Conservation (phyloP, 2,888 invertebrate species). For the Acanthosepion esculentum region DNA sequence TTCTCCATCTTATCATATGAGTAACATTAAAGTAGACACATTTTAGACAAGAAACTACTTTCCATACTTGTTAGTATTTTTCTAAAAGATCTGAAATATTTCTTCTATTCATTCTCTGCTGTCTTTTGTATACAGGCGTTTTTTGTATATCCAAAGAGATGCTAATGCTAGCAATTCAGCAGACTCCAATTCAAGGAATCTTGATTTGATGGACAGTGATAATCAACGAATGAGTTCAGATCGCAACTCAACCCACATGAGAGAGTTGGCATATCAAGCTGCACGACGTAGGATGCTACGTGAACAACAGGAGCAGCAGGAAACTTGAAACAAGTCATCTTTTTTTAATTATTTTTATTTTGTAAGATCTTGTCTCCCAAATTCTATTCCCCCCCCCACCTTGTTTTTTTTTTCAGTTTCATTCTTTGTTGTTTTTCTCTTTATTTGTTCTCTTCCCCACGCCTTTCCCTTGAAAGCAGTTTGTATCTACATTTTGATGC, state of each 20-base stretch:
- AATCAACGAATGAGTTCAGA: slow-evolving; percentile 25
- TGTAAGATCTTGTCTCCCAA: neutral
- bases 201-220: neutral
- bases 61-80: neutral
- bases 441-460: neutral
- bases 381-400: neutral
- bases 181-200: slow-evolving; percentile 24
- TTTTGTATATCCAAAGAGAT: slow-evolving; percentile 40
- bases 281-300: slow-evolving; percentile 57
- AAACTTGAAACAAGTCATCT: neutral
- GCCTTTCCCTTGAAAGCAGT: neutral
- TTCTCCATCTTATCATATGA: neutral
- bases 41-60: too few relatives aligned
- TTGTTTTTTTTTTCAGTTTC: neutral
- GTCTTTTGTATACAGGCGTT: slow-evolving; percentile 43
- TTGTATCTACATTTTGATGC: neutral
- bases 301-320: neutral
- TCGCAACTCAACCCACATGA: slow-evolving; percentile 48
- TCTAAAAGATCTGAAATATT: neutral
- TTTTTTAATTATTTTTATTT: neutral
- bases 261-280: slow-evolving; percentile 59
- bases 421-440: neutral
- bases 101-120: too few relatives aligned
- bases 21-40: too few relatives aligned
- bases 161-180: neutral